phyloP scores from a whole-genome alignment of 2,888 invertebrate genomes.

The Eupithecia vulgata region DNA sequence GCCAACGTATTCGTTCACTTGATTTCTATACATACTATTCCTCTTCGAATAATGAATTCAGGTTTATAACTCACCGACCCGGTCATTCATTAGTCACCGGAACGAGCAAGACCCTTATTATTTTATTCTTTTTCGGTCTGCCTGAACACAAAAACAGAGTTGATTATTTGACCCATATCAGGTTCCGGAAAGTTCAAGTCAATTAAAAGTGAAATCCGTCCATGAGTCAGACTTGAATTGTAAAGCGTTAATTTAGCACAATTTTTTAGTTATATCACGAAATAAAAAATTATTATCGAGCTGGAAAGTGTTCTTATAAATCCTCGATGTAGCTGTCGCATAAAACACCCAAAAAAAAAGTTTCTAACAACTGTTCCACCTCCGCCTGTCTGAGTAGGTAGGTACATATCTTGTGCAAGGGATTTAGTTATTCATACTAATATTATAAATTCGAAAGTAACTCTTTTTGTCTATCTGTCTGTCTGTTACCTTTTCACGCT shows the following conservation, averaged over 20 bases:
- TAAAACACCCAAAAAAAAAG: neutral
- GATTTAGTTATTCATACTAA: neutral
- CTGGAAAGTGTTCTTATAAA: neutral
- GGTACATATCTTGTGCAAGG: neutral
- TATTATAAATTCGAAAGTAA: too few relatives aligned
- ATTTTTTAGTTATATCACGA: neutral
- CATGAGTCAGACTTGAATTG: constrained; percentile 25
- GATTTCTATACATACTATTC: neutral
- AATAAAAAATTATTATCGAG: neutral
- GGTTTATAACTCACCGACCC: neutral
- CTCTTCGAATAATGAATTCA: neutral
- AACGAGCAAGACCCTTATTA: constrained; percentile 8
- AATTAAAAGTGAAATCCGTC: constrained; percentile 31
- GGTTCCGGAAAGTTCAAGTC: constrained; percentile 35
- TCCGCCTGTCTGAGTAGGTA: neutral
- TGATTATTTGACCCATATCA: constrained; percentile 40
- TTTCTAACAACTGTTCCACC: neutral
- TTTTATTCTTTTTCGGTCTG: constrained; percentile 11
- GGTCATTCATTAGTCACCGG: neutral
- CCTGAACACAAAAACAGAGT: constrained; percentile 17
- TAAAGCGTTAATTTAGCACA: constrained; percentile 5
- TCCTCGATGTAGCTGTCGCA: neutral
- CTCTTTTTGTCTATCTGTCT: too few relatives aligned
- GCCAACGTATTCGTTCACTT: neutral
- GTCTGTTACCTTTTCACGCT: too few relatives aligned